phyloP scores from a whole-genome alignment of 2,888 invertebrate species.

The Stenodema calcarata region DNA sequence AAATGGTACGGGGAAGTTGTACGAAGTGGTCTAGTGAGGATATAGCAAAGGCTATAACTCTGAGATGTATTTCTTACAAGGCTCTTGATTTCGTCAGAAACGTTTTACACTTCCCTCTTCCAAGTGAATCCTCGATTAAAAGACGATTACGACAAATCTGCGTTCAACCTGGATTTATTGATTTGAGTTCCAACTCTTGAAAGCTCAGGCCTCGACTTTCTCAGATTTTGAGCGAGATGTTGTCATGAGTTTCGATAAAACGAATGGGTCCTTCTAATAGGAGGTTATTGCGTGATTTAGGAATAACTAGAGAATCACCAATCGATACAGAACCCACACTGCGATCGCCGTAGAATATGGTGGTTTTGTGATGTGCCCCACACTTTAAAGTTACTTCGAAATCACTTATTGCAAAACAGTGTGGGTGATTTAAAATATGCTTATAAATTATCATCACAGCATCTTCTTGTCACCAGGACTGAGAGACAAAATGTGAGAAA shows the following conservation, averaged over 20 bases:
- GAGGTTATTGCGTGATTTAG: not conserved
- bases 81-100: conserved; percentile 25
- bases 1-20: not conserved
- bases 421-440: not conserved
- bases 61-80: conserved; percentile 28
- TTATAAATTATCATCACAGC: not conserved
- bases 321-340: not conserved
- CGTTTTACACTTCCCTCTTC: conserved; percentile 13
- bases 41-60: conserved; percentile 12
- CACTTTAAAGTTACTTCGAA: not conserved
- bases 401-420: not conserved
- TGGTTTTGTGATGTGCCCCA: not conserved
- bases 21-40: conserved; percentile 22
- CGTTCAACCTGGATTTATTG: conserved; percentile 20
- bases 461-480: not conserved
- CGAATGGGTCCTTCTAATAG: not conserved
- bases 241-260: not conserved
- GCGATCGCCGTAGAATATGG: not conserved
- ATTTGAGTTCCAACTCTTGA: not conserved
- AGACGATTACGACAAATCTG: conserved; percentile 18
- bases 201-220: not conserved
- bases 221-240: conserved; percentile 9
- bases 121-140: conserved; percentile 25
- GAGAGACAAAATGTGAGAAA: not conserved
- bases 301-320: not conserved